Evolutionary conservation across 2,113 vertebrate genomes (phyloP).

Genomic region (Hydropotes inermis): DNA sequence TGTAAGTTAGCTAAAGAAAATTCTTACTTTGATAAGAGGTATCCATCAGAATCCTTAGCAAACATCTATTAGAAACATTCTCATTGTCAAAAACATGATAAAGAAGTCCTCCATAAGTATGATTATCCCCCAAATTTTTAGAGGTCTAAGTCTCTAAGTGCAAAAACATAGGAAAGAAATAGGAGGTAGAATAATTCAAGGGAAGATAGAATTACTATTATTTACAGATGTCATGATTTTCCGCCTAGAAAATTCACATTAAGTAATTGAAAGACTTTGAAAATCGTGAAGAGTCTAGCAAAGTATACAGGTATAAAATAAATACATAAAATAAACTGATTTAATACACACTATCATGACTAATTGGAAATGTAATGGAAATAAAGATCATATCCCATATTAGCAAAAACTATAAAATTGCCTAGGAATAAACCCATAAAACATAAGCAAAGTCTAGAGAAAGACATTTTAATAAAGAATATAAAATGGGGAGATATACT

Average conservation of each 20-base stretch:
- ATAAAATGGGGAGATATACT: not conserved
- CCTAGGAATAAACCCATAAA: not conserved
- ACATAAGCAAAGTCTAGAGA: not conserved
- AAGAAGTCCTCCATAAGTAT: not conserved
- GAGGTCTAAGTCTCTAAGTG: not conserved
- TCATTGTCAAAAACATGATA: not conserved
- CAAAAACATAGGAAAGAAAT: not conserved
- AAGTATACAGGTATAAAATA: not conserved
- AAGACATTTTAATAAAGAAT: not conserved
- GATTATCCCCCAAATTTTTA: not conserved
- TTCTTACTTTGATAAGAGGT: not conserved
- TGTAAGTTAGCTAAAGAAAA: not conserved
- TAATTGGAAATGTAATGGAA: not conserved
- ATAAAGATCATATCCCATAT: not conserved
- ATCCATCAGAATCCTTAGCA: not conserved
- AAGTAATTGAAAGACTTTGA: not conserved
- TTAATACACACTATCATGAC: not conserved
- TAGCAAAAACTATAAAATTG: not conserved
- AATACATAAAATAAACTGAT: not conserved
- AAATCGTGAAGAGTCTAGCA: not conserved
- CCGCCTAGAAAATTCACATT: not conserved
- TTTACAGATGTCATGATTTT: not conserved
- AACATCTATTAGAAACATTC: not conserved
- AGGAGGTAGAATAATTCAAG: not conserved
- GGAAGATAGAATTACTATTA: not conserved